Evolutionary conservation across 92 coral and sea anemone genomes (phyloP), one percentile per base, ranked within the genome.

Genomic region (Galaxea fascicularis): DNA sequence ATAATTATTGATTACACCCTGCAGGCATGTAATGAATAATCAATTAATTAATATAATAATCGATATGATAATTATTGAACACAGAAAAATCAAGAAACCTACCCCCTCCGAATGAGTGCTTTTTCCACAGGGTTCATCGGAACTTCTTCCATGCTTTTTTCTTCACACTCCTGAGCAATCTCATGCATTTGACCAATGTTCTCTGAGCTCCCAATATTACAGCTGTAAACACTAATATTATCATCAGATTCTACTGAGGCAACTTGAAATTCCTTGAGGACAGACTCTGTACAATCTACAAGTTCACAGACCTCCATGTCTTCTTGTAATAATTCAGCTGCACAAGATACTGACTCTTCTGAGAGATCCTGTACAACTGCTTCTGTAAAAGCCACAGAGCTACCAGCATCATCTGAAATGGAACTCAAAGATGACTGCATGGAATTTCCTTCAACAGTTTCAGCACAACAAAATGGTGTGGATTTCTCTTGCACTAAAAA

Each of bases 91-190:
- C 31, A 24, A 58, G 13, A 6, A 14, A 41, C 89, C n/a, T 87
- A 94, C 98, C 95, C 90, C 87, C 98, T 80, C 65, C 93, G 86
- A 1, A 87, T 76, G 25, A 76, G 85, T 65, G 98, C 95, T 64
- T 92, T 92, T 67, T 89, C 83, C 49, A 86, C 85, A 3, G 95
- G 98, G 24, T 77, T 76, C 78, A 82, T 16, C 4, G 94, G 86
- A 20, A 87, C 91, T 52, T 92, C 93, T 65, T 89, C 98, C 31
- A 94, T 85, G 22, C 73, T 62, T 58, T 54, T 69, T 35, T 84
- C 82, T 21, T 85, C 90, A 1, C 91, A 82, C 80, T 92, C 89
- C 95, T 89, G 84, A 24, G 91, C 93, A 29, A 94, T 85, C 20
- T 94, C 95, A 54, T 89, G 76, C n/a, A 90, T 92, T 27, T 84